Base-by-base conservation (phyloP, 2,113 vertebrate species). In the Opisthocomus hoazin region DNA sequence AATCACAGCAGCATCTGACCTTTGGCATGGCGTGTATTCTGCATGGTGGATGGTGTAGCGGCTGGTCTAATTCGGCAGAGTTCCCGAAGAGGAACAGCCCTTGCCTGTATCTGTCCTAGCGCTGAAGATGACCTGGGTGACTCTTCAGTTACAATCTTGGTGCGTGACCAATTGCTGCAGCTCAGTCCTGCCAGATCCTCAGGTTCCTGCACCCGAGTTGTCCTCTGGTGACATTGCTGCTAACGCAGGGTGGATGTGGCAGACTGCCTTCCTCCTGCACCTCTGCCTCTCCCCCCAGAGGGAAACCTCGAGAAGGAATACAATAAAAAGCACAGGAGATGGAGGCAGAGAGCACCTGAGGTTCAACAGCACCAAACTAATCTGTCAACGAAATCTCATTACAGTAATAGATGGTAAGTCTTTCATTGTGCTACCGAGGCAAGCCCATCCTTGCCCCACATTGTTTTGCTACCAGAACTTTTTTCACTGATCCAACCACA, bases 341-440 rank as follows among this genome's bases (percentile, higher is more conserved):
- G 24, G 71, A 94, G 9, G 61, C n/a, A 82, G 50, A 74, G 56
- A 76, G 45, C 63, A 74, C 69, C 89, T 87, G 90, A 75, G 73
- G 84, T 94, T 96, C 91, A 89, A 84, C 76, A 90, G 70, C 66
- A 76, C 82, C 83, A 65, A 86, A 94, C 71, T 89, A 64, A 91
- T 93, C 97, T 97, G 90, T 97, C 97, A 95, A 57, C 96, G 97
- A 94, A 94, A 94, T 81, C 79, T 85, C 86, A 96, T 78, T 82
- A 86, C 39, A 90, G 76, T 79, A 79, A 92, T 85, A 90, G 29
- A 76, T 7, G 20, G 43, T 43, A 57, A 89, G 45, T 69, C 80
- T 76, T n/a, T 89, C 68, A 53, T 56, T 76, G 91, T 93, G 39
- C 41, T 89, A 43, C 45, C 10, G 17, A 95, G 81, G 87, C 97